Conservation (phyloP, 2,888 invertebrate species). For the Diaprepes abbreviatus region DNA sequence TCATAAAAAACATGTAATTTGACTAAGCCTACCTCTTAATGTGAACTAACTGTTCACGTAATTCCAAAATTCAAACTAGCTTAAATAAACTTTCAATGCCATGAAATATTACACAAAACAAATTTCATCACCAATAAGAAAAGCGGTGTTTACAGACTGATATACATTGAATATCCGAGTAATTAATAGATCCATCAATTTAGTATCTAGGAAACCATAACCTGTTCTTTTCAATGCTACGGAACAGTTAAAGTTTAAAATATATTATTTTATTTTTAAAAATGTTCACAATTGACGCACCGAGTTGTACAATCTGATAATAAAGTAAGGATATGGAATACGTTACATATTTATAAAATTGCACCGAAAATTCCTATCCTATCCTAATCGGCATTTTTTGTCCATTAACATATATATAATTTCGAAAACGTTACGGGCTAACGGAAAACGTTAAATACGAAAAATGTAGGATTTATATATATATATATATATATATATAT, state of each 20-base stretch:
- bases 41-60: too few species aligned
- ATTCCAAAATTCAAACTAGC: too few species aligned
- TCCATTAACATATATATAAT: too few species aligned
- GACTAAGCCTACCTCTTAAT: too few species aligned
- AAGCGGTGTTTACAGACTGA: neutral
- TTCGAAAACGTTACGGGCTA: too few species aligned
- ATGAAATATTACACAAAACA: neutral
- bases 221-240: constrained; percentile 6
- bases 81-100: neutral
- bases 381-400: too few species aligned
- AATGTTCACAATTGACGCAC: neutral
- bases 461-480: too few species aligned
- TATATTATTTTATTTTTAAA: constrained; percentile 7
- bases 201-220: neutral
- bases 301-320: constrained; percentile 6
- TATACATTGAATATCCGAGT: too few species aligned
- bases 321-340: constrained; percentile 6
- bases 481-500: too few species aligned
- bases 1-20: too few species aligned
- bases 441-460: too few species aligned
- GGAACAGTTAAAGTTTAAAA: constrained; percentile 1
- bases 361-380: too few species aligned
- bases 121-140: neutral
- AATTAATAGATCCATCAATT: constrained; percentile 1
- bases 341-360: constrained; percentile 6